Percentiles rank a stretch among this genome's conserved stretches.
These are phyloP conservation scores for Anorthoa munda DNA, from an alignment of 2,888 invertebrate species.

Conservation along the genomic window DNA sequence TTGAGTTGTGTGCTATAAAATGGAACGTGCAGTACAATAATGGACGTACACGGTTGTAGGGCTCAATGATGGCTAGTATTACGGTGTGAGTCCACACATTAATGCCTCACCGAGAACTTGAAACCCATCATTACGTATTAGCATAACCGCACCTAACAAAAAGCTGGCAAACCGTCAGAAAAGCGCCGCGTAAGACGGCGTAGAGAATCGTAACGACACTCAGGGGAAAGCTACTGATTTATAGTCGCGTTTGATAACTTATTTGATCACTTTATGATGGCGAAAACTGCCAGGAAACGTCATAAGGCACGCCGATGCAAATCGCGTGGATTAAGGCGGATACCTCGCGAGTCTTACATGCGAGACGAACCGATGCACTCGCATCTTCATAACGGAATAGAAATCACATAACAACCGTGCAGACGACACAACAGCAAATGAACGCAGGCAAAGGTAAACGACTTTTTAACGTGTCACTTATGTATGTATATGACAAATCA, in stretches of 20 bases:
- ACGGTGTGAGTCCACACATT: conserved; percentile 56
- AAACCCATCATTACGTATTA: conserved; percentile 81
- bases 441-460: conserved; percentile 78
- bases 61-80: conserved; percentile 59
- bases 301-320: conserved; percentile 86
- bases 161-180: conserved; percentile 83
- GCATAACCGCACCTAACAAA: conserved; percentile 82
- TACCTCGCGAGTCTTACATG: conserved; percentile 76
- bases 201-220: conserved; percentile 86
- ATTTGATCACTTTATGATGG: conserved; percentile 91
- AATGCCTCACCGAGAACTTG: conserved; percentile 72
- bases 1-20: conserved; percentile 55
- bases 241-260: conserved; percentile 85
- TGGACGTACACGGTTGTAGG: conserved; percentile 48
- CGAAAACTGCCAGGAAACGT: conserved; percentile 86
- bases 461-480: conserved; percentile 77
- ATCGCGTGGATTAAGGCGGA: conserved; percentile 80
- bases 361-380: conserved; percentile 72
- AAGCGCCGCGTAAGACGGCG: conserved; percentile 77
- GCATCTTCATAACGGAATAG: conserved; percentile 83
- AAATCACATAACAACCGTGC: conserved; percentile 79
- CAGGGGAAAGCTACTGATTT: conserved; percentile 85
- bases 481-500: conserved; percentile 66
- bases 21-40: conserved; percentile 49
- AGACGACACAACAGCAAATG: conserved; percentile 63